Evolutionary conservation across 2,113 vertebrate species (phyloP).

Genomic region (Jacana jacana): DNA sequence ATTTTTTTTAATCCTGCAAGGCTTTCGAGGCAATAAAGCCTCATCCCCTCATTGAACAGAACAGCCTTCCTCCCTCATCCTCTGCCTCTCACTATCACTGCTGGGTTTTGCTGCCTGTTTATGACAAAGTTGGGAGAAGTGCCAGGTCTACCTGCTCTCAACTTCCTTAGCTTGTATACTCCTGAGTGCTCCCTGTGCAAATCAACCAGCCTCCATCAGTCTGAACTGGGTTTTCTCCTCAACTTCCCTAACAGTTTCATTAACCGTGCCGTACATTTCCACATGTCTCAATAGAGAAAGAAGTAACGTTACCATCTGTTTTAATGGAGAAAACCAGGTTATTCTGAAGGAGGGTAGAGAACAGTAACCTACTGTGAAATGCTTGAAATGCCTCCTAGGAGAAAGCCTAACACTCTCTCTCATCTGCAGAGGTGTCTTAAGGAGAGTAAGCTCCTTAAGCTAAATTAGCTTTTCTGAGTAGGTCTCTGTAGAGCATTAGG

Average conservation of each 20-base stretch:
- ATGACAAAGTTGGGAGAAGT: neutral
- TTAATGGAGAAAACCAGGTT: neutral
- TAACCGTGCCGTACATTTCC: neutral
- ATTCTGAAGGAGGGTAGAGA: neutral
- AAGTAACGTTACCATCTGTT: neutral
- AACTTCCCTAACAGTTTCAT: neutral
- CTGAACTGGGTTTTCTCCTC: neutral
- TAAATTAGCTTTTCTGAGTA: neutral
- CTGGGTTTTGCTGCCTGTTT: neutral
- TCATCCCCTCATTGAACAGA: neutral
- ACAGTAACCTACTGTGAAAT: accelerated
- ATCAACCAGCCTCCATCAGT: neutral
- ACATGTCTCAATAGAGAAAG: neutral
- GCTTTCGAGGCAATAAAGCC: neutral
- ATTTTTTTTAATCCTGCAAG: neutral
- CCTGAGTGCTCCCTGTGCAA: neutral
- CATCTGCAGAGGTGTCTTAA: neutral
- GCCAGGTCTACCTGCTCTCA: neutral
- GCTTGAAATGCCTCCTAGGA: neutral
- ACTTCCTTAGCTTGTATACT: neutral
- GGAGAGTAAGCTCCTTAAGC: constrained; percentile 1
- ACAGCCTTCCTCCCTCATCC: neutral
- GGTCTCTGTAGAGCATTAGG: neutral
- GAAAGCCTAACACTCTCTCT: accelerated
- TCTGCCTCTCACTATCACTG: neutral